Evolutionary conservation across 2,113 vertebrate genomes (phyloP), one percentile per base, ranked within the genome.

Genomic region (Mola mola): DNA sequence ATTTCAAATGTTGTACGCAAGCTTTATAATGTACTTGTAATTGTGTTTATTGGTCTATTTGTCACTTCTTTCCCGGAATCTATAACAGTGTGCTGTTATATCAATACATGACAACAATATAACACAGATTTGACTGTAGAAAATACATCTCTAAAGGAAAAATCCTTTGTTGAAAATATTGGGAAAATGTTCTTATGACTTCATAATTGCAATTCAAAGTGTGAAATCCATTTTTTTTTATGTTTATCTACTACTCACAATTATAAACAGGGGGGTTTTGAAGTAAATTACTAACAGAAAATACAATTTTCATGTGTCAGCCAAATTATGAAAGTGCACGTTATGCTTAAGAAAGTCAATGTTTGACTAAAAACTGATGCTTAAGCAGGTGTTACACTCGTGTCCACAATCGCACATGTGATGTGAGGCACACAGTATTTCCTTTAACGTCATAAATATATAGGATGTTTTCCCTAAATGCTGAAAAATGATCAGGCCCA

Each of bases 361-460:
- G 15, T 33, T 24, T 33, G 19, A 31, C 11, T 24, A 13, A 44
- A 5, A 13, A 6, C 15, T 5, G 8, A 33, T 56, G n/a, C 51
- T 40, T 8, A 13, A 21, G 6, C 51, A 40, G 25, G 15, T n/a
- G 33, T 26, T 31, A 10, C 3, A 57, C 44, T 50, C 22, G 25
- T 24, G 8, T 1, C 16, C 12, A 2, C 22, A 16, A 20, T 9
- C 12, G 29, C 33, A 36, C 13, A 49, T 16, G 28, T 31, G 31
- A 29, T n/a, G n/a, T 36, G 34, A 65, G 51, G 22, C 47, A 26
- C 26, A 33, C 4, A 33, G 25, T 31, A 17, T 9, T 19, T 49
- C 36, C 42, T 36, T 34, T 13, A 36, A n/a, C 25, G 8, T 34
- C 16, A 26, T 6, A 57, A 19, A 50, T 8, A 0, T 19, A 24